Base-by-base conservation (phyloP, 2,113 vertebrate species). In the Melanocharis versteri region DNA sequence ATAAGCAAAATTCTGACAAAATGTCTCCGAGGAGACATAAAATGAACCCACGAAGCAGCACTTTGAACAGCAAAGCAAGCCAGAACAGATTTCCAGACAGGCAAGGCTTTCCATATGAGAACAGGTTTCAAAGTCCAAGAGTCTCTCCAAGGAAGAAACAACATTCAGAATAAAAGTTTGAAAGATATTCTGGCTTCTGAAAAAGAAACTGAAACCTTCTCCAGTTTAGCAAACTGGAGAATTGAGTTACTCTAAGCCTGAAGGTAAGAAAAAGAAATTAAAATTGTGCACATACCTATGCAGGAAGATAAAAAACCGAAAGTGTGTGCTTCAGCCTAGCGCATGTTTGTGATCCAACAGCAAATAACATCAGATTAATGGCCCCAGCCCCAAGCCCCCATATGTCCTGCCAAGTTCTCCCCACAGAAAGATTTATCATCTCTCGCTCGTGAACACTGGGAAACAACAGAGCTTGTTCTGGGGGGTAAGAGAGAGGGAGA, bases 121-220 rank as follows among this genome's bases (percentile, higher is more conserved):
- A 76, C 23, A 68, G 31, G 64, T 94, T 91, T 86, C 93, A 94
- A 92, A 94, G 90, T 95, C 69, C 88, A 90, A n/a, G 60, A 90
- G 30, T 54, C 35, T 82, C n/a, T 83, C 82, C 50, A 60, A 57
- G 90, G 85, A 77, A 53, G 57, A 78, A 83, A 89, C 42, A 78
- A 45, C 44, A 53, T 33, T 77, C 89, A 64, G 35, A 83, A 83
- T n/a, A 51, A 73, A 71, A 90, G 57, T 80, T 94, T 86, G 56
- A 66, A 73, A 93, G 85, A 65, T 27, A 42, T 86, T 47, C 86
- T 75, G 71, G 27, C 50, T 70, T 8, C 54, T 62, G 53, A 83
- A 94, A 96, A 93, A 65, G 83, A 95, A 96, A 95, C 90, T 39
- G 88, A 96, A 96, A 96, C 51, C 47, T 15, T 73, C 50, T 45